Conservation (phyloP, 2,113 vertebrate species). For the Okapia johnstoni region DNA sequence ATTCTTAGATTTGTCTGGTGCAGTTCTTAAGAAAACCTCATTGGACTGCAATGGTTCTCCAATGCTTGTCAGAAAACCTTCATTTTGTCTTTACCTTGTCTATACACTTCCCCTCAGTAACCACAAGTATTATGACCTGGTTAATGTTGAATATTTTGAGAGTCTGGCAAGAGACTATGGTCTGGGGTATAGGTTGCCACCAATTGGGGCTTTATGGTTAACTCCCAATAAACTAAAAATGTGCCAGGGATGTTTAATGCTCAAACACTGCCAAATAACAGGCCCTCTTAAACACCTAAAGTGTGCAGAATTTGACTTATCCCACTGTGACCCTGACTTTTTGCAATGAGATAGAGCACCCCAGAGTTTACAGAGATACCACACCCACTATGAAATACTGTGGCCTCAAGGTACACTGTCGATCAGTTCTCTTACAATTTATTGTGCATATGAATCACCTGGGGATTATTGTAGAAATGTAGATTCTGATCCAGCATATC, state of each 20-base stretch:
- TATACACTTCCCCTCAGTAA: background rate
- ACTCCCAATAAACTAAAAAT: background rate
- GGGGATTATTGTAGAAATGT: constrained; percentile 1
- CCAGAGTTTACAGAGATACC: background rate
- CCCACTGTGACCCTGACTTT: background rate
- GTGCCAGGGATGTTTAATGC: background rate
- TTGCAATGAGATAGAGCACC: background rate
- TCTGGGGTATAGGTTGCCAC: background rate
- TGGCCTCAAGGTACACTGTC: background rate
- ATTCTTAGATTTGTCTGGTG: background rate
- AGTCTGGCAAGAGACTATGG: background rate
- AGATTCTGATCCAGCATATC: background rate
- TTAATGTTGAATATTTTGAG: background rate
- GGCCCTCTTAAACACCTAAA: background rate
- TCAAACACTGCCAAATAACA: background rate
- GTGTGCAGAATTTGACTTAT: background rate
- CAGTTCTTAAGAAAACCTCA: constrained; percentile 16
- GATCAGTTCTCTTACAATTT: background rate
- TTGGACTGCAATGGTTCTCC: background rate
- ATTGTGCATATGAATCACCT: background rate
- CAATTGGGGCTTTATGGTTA: background rate
- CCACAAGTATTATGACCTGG: background rate
- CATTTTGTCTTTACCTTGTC: background rate
- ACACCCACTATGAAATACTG: background rate
- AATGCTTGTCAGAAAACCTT: background rate